Base-by-base conservation (phyloP, 2,888 invertebrate genomes). In the Augiades crinisus region DNA sequence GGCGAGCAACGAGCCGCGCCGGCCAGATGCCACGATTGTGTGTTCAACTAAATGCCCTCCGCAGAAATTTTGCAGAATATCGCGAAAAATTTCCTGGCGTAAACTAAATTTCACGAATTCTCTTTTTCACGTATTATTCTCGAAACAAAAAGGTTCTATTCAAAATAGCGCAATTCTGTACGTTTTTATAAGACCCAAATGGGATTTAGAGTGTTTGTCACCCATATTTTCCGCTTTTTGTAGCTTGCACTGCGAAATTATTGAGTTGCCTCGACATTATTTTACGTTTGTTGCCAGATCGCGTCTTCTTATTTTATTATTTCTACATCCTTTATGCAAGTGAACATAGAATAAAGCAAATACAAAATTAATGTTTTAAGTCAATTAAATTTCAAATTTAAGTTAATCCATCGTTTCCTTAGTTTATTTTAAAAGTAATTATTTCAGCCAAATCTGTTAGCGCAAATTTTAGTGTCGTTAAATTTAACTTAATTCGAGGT, bases 1-100 rank as follows among this genome's bases (percentile, higher is more conserved):
- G 34, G 52, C 50, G 56, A 47, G 53, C 47, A 47, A 30, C 45
- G 36, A 36, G 14, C 47, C 40, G 34, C 33, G 47, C 53, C 54
- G 41, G 31, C 40, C 53, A 46, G 34, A 38, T 44, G 55, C 57
- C 59, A 49, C 34, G 33, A 45, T 45, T 33, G 13, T 19, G 13
- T 8, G 16, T 46, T 34, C 36, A 46, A 17, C 21, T 46, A 36
- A 46, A 46, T 36, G 36, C 36, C 13, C 33, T 33, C 10, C 6
- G 3, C 24, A 24, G 36, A 16, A 46, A 46, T 14, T 36, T 46
- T 7, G 7, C 24, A 22, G 10, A 13, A 44, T 33, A 33, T 33
- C 5, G 14, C 10, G 10, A 36, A 46, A 27, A 34, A 36, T 34
- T 45, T 36, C 12, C 21, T 5, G 5, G 10, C n/a, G 16, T 14